Evolutionary conservation across 2,797 vertebrate genomes (phyloP).

Genomic region (Notolepis coatsorum): DNA sequence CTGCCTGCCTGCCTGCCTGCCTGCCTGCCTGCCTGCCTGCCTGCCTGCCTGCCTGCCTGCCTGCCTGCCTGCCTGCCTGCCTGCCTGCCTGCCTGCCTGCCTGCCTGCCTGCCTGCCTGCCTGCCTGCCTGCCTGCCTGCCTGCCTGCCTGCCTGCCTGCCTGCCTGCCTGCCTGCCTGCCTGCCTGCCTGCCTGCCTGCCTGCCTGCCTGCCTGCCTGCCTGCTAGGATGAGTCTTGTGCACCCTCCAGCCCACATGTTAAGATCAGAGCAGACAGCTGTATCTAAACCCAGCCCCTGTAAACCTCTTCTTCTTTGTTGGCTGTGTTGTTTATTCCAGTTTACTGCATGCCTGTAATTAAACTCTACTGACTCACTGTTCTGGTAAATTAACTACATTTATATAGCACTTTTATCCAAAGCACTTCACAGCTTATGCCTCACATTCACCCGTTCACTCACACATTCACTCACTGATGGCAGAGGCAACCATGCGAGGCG

Average conservation of each 20-base stretch:
- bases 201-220: not conserved
- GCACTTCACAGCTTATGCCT: too few species aligned
- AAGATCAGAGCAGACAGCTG: slow-evolving; percentile 40
- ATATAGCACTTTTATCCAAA: too few species aligned
- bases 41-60: not conserved
- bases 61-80: slow-evolving; percentile 34
- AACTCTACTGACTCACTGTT: too few species aligned
- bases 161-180: not conserved
- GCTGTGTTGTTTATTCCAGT: slow-evolving; percentile 30
- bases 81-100: not conserved
- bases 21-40: slow-evolving; percentile 22
- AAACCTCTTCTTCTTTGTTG: slow-evolving; percentile 57
- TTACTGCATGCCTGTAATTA: too few species aligned
- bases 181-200: slow-evolving; percentile 34
- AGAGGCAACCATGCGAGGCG: too few species aligned
- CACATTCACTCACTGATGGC: too few species aligned
- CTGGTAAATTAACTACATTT: too few species aligned
- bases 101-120: slow-evolving; percentile 34
- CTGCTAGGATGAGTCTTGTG: slow-evolving; percentile 12
- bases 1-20: not conserved
- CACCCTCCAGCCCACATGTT: slow-evolving; percentile 41
- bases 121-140: not conserved
- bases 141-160: slow-evolving; percentile 34
- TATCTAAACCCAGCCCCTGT: slow-evolving; percentile 39
- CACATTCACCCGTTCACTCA: too few species aligned